Evolutionary conservation across 2,113 vertebrate species (phyloP).

Genomic region (Macroglossus sobrinus): DNA sequence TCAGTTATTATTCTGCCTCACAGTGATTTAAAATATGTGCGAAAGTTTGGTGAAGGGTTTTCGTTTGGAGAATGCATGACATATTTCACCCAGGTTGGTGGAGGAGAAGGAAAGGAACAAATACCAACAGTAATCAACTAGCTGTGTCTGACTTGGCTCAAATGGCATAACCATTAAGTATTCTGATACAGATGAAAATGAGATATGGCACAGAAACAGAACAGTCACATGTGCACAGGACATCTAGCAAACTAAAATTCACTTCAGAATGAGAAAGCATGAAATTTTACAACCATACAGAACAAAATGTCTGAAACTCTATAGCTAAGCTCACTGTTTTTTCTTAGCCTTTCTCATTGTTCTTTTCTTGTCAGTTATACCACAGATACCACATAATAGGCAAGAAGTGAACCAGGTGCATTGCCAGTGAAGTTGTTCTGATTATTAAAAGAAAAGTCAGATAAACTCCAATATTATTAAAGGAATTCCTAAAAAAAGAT

Average conservation of each 20-base stretch:
- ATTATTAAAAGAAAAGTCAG: conserved; percentile 51
- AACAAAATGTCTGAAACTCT: conserved; percentile 55
- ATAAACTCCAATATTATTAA: conserved; percentile 35
- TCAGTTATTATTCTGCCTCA: neutral
- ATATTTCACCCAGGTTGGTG: neutral
- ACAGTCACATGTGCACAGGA: neutral
- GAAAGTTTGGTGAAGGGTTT: conserved; percentile 51
- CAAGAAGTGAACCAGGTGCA: conserved; percentile 44
- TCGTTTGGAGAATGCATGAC: conserved; percentile 10
- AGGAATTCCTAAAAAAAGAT: conserved; percentile 26
- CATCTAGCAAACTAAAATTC: conserved; percentile 55
- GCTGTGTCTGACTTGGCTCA: conserved; percentile 23
- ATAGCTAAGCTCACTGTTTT: conserved; percentile 55
- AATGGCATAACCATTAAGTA: neutral
- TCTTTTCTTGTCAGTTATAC: conserved; percentile 64
- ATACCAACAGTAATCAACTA: conserved; percentile 34
- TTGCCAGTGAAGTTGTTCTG: conserved; percentile 14
- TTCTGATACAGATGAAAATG: conserved; percentile 50
- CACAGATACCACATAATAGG: conserved; percentile 65
- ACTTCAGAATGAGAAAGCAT: conserved; percentile 60
- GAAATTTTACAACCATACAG: conserved; percentile 60
- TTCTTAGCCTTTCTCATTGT: conserved; percentile 54
- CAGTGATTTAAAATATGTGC: conserved; percentile 36
- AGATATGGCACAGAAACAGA: conserved; percentile 39
- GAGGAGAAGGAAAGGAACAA: neutral